Base-by-base conservation (phyloP, 2,113 vertebrate genomes). In the Misgurnus anguillicaudatus region DNA sequence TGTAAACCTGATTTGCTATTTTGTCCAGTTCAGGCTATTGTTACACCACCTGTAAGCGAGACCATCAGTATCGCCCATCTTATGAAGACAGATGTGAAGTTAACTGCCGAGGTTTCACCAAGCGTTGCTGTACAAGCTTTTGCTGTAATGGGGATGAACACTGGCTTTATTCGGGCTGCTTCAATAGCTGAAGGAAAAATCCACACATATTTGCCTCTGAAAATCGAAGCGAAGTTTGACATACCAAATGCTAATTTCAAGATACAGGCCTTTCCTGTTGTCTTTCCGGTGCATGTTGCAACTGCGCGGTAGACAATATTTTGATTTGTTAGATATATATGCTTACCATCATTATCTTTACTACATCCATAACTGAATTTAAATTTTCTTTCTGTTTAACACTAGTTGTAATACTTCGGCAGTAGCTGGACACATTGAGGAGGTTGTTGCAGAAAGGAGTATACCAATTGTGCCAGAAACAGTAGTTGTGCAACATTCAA, bases 61-160 rank as follows among this genome's bases (percentile, higher is more conserved):
- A 70, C 84, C 39, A 84, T 89, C 78, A 77, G 74, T 42, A 0
- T 88, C 31, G 58, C 66, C 48, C 80, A 90, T 4, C 79, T 93
- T 64, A 73, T 89, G 81, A 87, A 87, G 45, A 84, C 85, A 67
- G 83, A 92, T 10, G 55, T 92, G 17, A 55, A 55, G 53, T 3
- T 68, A 86, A 61, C 14, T 92, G 41, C 75, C 69, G 88, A 92
- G 55, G 78, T 91, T 58, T 90, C 5, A 80, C 91, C 92, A 82
- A 96, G 94, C 55, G 14, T 88, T 19, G 85, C 87, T 0, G 0
- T 92, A 13, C 87, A 93, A 45, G 87, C 87, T 4, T 91, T 92
- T 3, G 90, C 89, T 74, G 91, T 90, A 11, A 93, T 95, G 88
- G 94, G 94, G 36, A 19, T 95, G 42, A 96, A 94, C 85, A 95